These are phyloP conservation scores for Chironex yamaguchii DNA, from an alignment of 30 jellyfish, hydroid and myxozoan species.

Conservation along the genomic window DNA sequence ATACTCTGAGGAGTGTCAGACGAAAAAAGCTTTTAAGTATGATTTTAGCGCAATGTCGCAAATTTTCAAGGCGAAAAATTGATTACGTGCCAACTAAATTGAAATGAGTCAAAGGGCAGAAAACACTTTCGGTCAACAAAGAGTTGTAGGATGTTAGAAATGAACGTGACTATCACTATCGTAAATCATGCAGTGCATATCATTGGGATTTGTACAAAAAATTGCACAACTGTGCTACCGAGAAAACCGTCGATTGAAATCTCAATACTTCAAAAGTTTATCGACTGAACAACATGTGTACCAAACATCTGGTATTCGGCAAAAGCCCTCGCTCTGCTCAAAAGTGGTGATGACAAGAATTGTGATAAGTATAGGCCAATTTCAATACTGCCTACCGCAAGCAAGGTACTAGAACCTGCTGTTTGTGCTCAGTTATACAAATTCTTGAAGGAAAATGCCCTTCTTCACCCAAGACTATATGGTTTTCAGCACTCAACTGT, in stretches of 20 bases:
- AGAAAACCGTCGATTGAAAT: constrained; percentile 34
- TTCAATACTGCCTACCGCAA: no score
- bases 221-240: constrained; percentile 43
- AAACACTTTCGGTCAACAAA: constrained; percentile 32
- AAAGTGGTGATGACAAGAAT: constrained; percentile 34
- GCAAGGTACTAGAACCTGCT: constrained; percentile 48
- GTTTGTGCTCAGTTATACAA: constrained; percentile 21
- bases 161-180: constrained; percentile 59
- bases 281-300: constrained; percentile 46
- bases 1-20: no score
- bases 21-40: no score
- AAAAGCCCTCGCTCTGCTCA: constrained; percentile 39
- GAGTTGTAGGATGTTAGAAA: constrained; percentile 22
- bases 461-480: constrained; percentile 18
- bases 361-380: constrained; percentile 43
- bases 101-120: constrained; percentile 40
- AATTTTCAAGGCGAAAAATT: no score
- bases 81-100: constrained; percentile 38
- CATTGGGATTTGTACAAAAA: constrained; percentile 54
- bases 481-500: no score
- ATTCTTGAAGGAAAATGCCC: constrained; percentile 26
- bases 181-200: constrained; percentile 50
- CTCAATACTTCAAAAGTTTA: constrained; percentile 39
- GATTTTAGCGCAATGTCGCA: no score
- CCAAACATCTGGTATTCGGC: constrained; percentile 49